Conservation (phyloP, 2,888 invertebrate genomes). For the Aspidiotus destructor region DNA sequence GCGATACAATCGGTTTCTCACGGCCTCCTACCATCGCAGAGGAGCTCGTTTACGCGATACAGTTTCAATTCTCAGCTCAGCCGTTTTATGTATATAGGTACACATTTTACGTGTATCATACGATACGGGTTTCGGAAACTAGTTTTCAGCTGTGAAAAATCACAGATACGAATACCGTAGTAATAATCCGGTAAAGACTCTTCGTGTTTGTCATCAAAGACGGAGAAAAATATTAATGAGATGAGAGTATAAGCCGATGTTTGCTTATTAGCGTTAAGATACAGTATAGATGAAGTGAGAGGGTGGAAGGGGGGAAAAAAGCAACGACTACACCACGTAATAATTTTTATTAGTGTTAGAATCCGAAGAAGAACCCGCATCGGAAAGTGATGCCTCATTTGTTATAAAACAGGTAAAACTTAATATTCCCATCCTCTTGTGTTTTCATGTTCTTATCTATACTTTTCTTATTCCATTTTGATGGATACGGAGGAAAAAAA, state of each 20-base stretch:
- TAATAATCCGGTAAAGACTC: slow-evolving; percentile 28
- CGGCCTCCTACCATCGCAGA: slow-evolving; percentile 23
- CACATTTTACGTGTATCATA: too few species aligned
- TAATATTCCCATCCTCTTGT: slow-evolving; percentile 28
- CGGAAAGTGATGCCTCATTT: slow-evolving; percentile 33
- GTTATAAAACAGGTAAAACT: slow-evolving; percentile 32
- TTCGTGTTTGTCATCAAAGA: slow-evolving; percentile 31
- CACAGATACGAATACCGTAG: slow-evolving; percentile 27
- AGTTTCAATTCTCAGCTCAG: slow-evolving; percentile 6
- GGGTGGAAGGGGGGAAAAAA: slow-evolving; percentile 3
- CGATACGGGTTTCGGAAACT: slow-evolving; percentile 29
- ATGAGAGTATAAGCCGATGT: slow-evolving; percentile 29
- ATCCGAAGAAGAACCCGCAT: slow-evolving; percentile 29
- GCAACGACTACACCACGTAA: slow-evolving; percentile 22
- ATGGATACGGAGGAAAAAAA: slow-evolving; percentile 17
- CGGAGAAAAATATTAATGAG: slow-evolving; percentile 29
- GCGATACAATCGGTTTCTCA: slow-evolving; percentile 33
- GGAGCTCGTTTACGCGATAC: slow-evolving; percentile 22
- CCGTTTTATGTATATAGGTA: too few species aligned
- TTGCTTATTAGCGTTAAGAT: slow-evolving; percentile 27
- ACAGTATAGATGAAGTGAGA: neutral
- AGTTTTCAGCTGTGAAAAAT: slow-evolving; percentile 31
- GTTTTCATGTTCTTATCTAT: slow-evolving; percentile 27
- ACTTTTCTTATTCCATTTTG: slow-evolving; percentile 12
- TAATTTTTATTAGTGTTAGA: slow-evolving; percentile 33